phyloP scores from a whole-genome alignment of 2,888 invertebrate genomes.

The Trichogramma evanescens region DNA sequence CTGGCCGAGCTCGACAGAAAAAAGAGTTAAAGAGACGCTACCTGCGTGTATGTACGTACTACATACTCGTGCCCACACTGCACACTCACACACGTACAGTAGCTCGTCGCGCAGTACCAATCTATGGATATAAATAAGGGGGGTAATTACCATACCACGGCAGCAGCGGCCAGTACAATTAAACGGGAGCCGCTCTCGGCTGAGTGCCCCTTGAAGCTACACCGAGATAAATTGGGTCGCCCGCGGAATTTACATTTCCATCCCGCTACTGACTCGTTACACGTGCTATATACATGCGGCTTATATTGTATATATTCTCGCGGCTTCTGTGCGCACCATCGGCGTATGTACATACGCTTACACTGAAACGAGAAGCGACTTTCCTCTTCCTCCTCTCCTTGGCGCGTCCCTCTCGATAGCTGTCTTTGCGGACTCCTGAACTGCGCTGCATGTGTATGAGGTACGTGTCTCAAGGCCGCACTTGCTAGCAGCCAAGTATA shows the following conservation, averaged over 20 bases:
- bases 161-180: conserved; percentile 29
- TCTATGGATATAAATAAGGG: conserved; percentile 34
- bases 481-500: no score
- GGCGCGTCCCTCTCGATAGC: background rate
- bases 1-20: background rate
- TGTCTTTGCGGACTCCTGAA: background rate
- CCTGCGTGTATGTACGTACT: background rate
- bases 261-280: conserved; percentile 38
- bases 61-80: background rate
- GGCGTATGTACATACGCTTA: background rate
- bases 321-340: background rate
- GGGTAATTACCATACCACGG: conserved; percentile 36
- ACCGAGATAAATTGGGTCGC: conserved; percentile 40
- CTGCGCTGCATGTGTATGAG: no score
- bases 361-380: no score
- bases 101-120: conserved; percentile 1
- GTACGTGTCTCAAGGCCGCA: no score
- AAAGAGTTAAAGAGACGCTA: background rate
- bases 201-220: conserved; percentile 13
- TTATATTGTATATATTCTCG: conserved; percentile 6
- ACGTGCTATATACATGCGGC: conserved; percentile 37
- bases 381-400: background rate
- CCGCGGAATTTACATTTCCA: conserved; percentile 39
- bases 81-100: background rate
- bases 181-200: conserved; percentile 29